These are phyloP conservation scores for Hemiscyllium ocellatum DNA, from an alignment of 2,113 vertebrate genomes.

Conservation along the genomic window DNA sequence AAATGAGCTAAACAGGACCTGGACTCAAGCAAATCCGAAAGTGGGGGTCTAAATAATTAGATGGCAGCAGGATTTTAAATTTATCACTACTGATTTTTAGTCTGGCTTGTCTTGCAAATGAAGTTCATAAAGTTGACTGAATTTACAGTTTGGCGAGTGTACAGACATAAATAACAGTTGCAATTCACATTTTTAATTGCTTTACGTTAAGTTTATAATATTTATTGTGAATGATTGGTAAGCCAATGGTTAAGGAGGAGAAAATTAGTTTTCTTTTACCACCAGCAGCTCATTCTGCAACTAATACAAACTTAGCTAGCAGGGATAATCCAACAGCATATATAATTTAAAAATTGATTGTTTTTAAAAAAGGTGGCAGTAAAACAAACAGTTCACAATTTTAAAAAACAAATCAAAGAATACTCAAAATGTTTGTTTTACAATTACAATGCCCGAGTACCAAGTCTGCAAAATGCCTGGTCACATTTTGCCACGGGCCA, in stretches of 20 bases:
- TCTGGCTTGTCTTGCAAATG: slow-evolving; percentile 25
- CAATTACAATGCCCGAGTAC: background rate
- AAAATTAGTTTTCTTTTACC: background rate
- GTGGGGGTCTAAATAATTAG: slow-evolving; percentile 31
- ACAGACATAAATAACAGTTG: background rate
- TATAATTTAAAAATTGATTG: too few species aligned
- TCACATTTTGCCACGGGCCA: slow-evolving; percentile 11
- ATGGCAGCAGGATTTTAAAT: slow-evolving; percentile 14
- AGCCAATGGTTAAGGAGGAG: background rate
- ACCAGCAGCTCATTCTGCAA: background rate
- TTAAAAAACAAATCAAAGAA: background rate
- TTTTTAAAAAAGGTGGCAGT: too few species aligned
- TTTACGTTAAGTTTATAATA: background rate
- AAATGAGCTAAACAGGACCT: slow-evolving; percentile 46
- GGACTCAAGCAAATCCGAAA: slow-evolving; percentile 16
- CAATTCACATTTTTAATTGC: slow-evolving; percentile 12
- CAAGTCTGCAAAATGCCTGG: slow-evolving; percentile 3
- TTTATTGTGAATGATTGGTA: background rate
- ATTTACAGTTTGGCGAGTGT: background rate
- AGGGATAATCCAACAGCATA: background rate
- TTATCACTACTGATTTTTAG: slow-evolving; percentile 17
- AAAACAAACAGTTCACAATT: background rate
- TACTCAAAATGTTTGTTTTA: background rate
- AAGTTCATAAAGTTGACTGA: slow-evolving; percentile 18
- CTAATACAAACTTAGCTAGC: background rate